Conservation (phyloP, 2,888 invertebrate species). For the Keiferia lycopersicella region DNA sequence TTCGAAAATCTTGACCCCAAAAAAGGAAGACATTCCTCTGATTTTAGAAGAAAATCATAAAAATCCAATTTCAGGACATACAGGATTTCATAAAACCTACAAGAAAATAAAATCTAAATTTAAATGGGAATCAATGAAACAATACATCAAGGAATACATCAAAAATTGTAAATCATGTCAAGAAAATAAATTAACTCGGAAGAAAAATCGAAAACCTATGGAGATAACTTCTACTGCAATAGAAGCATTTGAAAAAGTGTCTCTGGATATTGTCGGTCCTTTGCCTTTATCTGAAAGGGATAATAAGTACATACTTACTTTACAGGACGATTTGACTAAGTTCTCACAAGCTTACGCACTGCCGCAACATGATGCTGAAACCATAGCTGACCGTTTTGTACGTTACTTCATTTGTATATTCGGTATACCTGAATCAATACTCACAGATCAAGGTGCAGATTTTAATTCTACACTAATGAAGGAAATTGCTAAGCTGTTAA, state of each 20-base stretch:
- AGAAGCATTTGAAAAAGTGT: conserved; percentile 34
- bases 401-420: conserved; percentile 43
- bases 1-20: conserved; percentile 30
- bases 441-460: conserved; percentile 56
- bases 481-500: conserved; percentile 44
- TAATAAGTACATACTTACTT: no score
- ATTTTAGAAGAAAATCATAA: conserved; percentile 35
- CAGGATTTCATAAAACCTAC: conserved; percentile 37
- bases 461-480: conserved; percentile 49
- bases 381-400: conserved; percentile 42
- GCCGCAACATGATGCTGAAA: conserved; percentile 43
- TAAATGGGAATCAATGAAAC: conserved; percentile 46
- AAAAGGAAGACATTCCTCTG: conserved; percentile 29
- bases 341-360: conserved; percentile 41
- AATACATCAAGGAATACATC: conserved; percentile 43
- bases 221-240: conserved; percentile 38
- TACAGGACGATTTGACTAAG: conserved; percentile 43
- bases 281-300: conserved; percentile 34
- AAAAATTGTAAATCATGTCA: conserved; percentile 44
- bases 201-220: conserved; percentile 39
- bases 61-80: conserved; percentile 34
- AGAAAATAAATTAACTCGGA: conserved; percentile 34
- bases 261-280: conserved; percentile 38
- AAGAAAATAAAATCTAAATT: conserved; percentile 40
- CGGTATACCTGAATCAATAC: conserved; percentile 47